Evolutionary conservation across 2,888 invertebrate genomes (phyloP), one percentile per base, ranked within the genome.

Genomic region (Tridacna crocea): DNA sequence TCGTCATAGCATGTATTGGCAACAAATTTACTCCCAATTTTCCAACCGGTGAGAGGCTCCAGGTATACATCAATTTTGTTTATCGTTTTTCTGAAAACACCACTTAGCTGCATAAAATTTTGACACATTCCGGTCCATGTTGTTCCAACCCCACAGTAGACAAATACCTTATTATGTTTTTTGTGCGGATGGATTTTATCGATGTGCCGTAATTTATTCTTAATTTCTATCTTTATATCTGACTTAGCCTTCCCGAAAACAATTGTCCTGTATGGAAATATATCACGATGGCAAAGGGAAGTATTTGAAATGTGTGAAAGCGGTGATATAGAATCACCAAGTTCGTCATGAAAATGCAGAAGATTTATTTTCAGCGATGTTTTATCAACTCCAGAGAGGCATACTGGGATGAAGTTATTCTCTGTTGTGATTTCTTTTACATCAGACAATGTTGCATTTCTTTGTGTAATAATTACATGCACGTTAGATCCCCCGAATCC

Each of bases 131-230:
- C 88, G 26, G 48, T 26, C 89, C 89, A 90, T 4, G 77, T 61
- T 0, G 88, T 89, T 10, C 90, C 90, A 77, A 89, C 88, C 0
- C 90, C 91, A 80, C 88, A 83, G 72, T 87, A 91, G 0, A 90
- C 88, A 75, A 89, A 91, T 17, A 89, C 80, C 13, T 87, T 60
- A 15, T 79, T 77, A n/a, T 51, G 70, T 27, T 70, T 55, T 19
- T 36, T 58, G 10, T 36, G 11, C 27, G 48, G 17, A n/a, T 27
- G 11, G 3, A 15, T 22, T 51, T 22, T 24, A 19, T 15, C 15
- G 24, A 72, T 24, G 12, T 26, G 51, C 10, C 6, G 17, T 22
- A 55, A 24, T 72, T 55, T 72, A 13, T 6, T 6, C 17, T 72
- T 22, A 11, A n/a, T 24, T 55, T n/a, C 51, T 55, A 6, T 48